These are phyloP conservation scores for Oreotrochilus melanogaster DNA, from an alignment of 2,113 vertebrate species.

Conservation along the genomic window DNA sequence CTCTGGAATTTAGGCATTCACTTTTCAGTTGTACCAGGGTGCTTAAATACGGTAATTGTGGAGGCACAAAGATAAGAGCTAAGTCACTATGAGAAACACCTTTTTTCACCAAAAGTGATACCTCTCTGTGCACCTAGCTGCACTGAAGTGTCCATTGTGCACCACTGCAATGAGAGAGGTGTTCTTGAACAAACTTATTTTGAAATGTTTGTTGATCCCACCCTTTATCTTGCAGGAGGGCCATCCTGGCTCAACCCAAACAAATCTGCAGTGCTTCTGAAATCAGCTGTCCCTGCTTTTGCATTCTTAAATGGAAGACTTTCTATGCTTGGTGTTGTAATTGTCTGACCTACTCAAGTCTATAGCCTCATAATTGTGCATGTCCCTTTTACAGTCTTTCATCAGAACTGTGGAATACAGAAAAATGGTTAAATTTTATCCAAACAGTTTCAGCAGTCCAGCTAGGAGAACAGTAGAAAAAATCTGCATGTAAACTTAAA, in stretches of 20 bases:
- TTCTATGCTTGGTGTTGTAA: not conserved
- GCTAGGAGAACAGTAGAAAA: not conserved
- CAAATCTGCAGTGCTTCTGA: not conserved
- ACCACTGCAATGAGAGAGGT: not conserved
- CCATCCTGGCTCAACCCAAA: not conserved
- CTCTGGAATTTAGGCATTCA: not conserved
- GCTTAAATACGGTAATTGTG: not conserved
- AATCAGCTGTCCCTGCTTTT: not conserved
- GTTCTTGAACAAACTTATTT: not conserved
- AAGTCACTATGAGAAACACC: not conserved
- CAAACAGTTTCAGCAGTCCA: not conserved
- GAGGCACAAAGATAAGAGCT: not conserved
- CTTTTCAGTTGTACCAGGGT: not conserved
- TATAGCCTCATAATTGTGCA: not conserved
- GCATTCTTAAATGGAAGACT: not conserved
- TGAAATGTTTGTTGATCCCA: not conserved
- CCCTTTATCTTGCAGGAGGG: not conserved
- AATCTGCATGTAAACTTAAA: not conserved
- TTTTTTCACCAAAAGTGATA: accelerated
- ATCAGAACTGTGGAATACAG: not conserved
- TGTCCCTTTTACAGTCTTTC: not conserved
- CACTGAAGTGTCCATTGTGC: not conserved
- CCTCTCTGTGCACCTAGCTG: not conserved
- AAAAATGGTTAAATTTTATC: not conserved
- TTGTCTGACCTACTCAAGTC: not conserved